Base-by-base conservation (phyloP, 2,797 vertebrate species). In the Poeciliopsis infans region DNA sequence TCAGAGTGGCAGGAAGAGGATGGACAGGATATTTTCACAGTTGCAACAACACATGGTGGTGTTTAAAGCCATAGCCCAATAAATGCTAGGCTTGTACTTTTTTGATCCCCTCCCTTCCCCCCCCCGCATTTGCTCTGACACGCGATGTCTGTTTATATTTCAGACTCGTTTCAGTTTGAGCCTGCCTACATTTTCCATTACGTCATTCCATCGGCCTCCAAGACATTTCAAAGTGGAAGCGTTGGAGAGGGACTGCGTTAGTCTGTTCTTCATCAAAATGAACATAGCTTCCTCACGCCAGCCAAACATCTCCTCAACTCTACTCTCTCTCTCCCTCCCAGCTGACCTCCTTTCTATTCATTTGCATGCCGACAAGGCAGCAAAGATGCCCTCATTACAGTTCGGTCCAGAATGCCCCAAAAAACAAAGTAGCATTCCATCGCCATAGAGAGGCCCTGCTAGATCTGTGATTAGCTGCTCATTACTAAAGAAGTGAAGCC, bases 391-490 rank as follows among this genome's bases (percentile, higher is more conserved):
- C 88, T 91, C 87, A 90, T 93, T 94, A 93, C 76, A 82, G 84
- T 80, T 88, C 88, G 83, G 85, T 87, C 85, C 84, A 84, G 81
- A 80, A 88, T 91, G 85, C 85, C 85, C 75, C 86, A 83, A 86
- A 84, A 74, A 88, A 80, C 74, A 79, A 86, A 94, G 87, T 83
- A 88, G 91, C 92, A 95, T 95, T 94, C 94, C 91, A 90, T 95
- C 59, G 7, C 94, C 94, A 94, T 93, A 92, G 94, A 93, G 93
- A 95, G 86, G 82, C 80, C 73, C 81, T 87, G 64, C 72, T 3
- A 55, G 81, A 87, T 68, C 84, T 45, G 64, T 86, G 90, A 94
- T 94, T 95, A 93, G 93, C 91, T 85, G 64, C 13, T 6, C 77
- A 79, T 84, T 90, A 83, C 93, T 91, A 93, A 95, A 94, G 93